These are phyloP conservation scores for Petrocephalus sullivani DNA, from an alignment of 2,797 vertebrate genomes.

Conservation along the genomic window DNA sequence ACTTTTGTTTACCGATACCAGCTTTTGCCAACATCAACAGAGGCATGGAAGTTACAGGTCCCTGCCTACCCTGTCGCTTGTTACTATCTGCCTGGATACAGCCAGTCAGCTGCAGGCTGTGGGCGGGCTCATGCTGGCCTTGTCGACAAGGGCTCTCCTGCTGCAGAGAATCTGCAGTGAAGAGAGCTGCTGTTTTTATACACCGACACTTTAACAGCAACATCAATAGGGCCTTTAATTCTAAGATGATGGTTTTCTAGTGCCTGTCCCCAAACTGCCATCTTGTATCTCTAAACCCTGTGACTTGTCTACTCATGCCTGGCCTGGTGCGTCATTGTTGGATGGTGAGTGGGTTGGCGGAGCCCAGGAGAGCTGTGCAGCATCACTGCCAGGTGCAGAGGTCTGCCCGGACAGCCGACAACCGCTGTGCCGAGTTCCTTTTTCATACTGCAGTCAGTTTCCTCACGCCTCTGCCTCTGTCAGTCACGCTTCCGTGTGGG, in stretches of 20 bases:
- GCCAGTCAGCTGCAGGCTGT: slow-evolving; percentile 8
- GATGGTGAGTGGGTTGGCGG: not conserved
- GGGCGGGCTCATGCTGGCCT: not conserved
- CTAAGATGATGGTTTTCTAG: not conserved
- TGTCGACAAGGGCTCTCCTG: not conserved
- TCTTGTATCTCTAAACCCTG: not conserved
- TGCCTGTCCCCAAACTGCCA: not conserved
- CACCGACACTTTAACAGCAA: not conserved
- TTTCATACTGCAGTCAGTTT: not conserved
- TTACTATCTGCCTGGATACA: slow-evolving; percentile 13
- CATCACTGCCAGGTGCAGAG: not conserved
- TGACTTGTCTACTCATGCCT: not conserved
- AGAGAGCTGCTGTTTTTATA: not conserved
- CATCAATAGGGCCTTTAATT: not conserved
- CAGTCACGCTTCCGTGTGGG: slow-evolving; percentile 13
- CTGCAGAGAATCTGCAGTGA: slow-evolving; percentile 9
- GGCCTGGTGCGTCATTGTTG: not conserved
- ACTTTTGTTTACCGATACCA: not conserved
- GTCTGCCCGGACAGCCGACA: not conserved
- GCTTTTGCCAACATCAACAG: slow-evolving; percentile 3
- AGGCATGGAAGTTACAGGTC: not conserved
- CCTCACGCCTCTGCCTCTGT: slow-evolving; percentile 14
- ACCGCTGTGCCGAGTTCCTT: not conserved
- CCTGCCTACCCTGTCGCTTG: not conserved
- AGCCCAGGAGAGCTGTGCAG: not conserved